These are phyloP conservation scores for Holcopasites calliopsidis DNA, from an alignment of 1,140 invertebrate genomes.

Conservation along the genomic window DNA sequence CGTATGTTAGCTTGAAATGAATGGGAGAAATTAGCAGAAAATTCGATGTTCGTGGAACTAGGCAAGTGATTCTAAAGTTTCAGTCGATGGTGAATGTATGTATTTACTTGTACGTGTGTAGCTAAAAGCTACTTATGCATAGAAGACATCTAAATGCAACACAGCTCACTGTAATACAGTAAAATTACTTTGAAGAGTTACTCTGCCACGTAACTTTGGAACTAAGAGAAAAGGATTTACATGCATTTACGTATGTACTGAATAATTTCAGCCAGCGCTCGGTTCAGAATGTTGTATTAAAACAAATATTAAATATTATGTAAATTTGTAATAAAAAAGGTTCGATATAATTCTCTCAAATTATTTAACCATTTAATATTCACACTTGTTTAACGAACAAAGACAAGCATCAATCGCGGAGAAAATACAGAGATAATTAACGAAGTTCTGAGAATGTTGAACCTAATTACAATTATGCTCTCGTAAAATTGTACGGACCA, in stretches of 20 bases:
- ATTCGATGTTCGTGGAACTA: constrained; percentile 1
- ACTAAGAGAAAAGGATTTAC: background rate
- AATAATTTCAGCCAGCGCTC: background rate
- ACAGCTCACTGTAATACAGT: background rate
- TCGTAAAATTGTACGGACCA: no score
- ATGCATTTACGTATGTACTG: background rate
- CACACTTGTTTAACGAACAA: no score
- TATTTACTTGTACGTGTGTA: no score
- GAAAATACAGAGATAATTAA: background rate
- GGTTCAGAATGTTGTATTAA: no score
- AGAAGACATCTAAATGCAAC: background rate
- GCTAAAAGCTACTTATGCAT: background rate
- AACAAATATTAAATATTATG: no score
- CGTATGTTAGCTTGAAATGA: background rate
- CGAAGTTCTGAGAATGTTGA: background rate
- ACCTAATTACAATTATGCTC: background rate
- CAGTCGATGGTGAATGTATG: background rate
- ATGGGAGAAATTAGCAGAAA: background rate
- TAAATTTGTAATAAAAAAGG: no score
- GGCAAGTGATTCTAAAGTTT: constrained; percentile 9
- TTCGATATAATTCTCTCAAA: no score
- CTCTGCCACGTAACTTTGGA: background rate
- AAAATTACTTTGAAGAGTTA: background rate
- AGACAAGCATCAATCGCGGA: no score
- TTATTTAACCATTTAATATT: no score